Evolutionary conservation across 2,797 vertebrate genomes (phyloP).

Genomic region (Holocentrus rufus): DNA sequence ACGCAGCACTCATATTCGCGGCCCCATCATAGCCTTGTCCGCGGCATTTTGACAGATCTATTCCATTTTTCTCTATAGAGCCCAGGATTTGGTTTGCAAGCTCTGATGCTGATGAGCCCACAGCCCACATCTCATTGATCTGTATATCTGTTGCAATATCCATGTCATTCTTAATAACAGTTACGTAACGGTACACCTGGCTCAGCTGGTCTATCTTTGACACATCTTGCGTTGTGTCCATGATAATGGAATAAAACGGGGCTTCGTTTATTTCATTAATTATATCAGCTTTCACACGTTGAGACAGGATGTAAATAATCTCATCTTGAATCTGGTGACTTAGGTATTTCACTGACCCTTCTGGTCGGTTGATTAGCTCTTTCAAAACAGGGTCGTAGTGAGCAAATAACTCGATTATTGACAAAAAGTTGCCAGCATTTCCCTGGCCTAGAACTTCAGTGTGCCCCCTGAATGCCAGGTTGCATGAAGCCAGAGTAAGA

Average conservation of each 20-base stretch:
- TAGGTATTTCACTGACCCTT: conserved; percentile 23
- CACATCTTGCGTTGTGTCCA: conserved; percentile 34
- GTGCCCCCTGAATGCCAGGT: conserved; percentile 36
- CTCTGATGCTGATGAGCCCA: conserved; percentile 30
- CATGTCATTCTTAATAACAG: too few relatives aligned
- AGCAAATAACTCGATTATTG: too few relatives aligned
- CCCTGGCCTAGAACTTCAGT: too few relatives aligned
- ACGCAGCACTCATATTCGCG: conserved; percentile 11
- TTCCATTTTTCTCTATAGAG: conserved; percentile 13
- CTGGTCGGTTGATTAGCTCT: too few relatives aligned
- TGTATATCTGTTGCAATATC: conserved; percentile 33
- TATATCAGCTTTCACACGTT: conserved; percentile 13
- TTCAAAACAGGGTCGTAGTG: too few relatives aligned
- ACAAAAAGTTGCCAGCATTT: too few relatives aligned
- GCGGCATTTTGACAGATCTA: conserved; percentile 32
- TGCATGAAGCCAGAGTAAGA: conserved; percentile 17
- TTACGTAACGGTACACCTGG: conserved; percentile 1
- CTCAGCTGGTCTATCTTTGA: conserved; percentile 35
- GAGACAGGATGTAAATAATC: conserved; percentile 33
- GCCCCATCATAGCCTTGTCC: conserved; percentile 27
- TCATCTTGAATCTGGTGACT: conserved; percentile 11
- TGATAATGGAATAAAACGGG: conserved; percentile 23
- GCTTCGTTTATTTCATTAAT: conserved; percentile 20
- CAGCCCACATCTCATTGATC: conserved; percentile 27
- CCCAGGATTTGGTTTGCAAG: conserved; percentile 12